Base-by-base conservation (phyloP, 2,797 vertebrate species). In the Fringilla coelebs region DNA sequence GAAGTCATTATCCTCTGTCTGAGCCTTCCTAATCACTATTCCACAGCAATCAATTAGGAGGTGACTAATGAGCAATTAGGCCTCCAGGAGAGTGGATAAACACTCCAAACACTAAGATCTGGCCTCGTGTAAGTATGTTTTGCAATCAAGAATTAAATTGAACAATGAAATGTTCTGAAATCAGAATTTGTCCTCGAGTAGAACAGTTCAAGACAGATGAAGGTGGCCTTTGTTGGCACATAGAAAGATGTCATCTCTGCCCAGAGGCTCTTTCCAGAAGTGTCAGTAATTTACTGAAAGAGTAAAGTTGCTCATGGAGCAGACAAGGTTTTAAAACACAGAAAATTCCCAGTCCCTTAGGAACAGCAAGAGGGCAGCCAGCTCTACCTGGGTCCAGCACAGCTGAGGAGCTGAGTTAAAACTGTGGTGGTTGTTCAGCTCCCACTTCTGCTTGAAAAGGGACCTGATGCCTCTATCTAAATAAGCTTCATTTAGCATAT, bases 11-110 rank as follows among this genome's bases (percentile, higher is more conserved):
- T 85, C n/a, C 46, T 83, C 72, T 65, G 0, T 10, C 60, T 79
- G 84, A 88, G 26, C 17, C 67, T 75, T 94, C 54, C 54, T 85
- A 80, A 95, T 92, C 72, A 38, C 40, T 68, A 7, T 83, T 78
- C 36, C 54, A 75, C 61, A 75, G 61, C 49, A 93, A 85, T 94
- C 81, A 92, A 74, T 93, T 92, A 85, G 51, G 41, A 89, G 65
- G 74, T 85, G 81, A 93, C 75, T 96, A 95, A 92, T 31, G 85
- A 93, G 73, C 34, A 93, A 92, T 91, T 89, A 93, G 78, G 81
- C 49, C 52, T 67, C 88, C 43, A 57, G 46, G 54, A 77, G 63
- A 48, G 72, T 88, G 61, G 18, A 65, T 93, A 92, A 93, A 94
- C 75, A 87, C 84, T 85, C 61, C 57, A 89, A 48, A 72, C 15